Evolutionary conservation across 1,140 invertebrate species (phyloP).

Genomic region (Latrodectus geometricus): DNA sequence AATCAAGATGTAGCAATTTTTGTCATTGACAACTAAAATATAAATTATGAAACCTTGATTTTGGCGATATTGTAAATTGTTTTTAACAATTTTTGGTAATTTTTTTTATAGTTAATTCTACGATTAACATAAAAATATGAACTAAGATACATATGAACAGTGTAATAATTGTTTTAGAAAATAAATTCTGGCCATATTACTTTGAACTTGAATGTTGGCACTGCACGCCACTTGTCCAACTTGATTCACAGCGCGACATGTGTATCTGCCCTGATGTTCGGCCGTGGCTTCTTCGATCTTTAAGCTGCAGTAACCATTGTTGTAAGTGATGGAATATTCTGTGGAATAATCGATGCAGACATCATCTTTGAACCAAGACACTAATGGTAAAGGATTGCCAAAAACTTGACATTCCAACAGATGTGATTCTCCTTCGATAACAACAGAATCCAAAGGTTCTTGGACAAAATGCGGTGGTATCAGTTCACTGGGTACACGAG

Average conservation of each 20-base stretch:
- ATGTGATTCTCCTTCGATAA: constrained; percentile 76
- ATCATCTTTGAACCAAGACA: constrained; percentile 94
- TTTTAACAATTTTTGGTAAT: too few species aligned
- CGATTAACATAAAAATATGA: too few species aligned
- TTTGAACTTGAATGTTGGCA: constrained; percentile 69
- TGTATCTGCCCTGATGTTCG: constrained; percentile 76
- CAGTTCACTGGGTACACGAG: constrained; percentile 76
- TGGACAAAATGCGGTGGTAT: constrained; percentile 76
- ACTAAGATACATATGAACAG: too few species aligned
- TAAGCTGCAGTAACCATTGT: constrained; percentile 70
- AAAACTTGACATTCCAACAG: constrained; percentile 81
- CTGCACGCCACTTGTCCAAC: constrained; percentile 71
- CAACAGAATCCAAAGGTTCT: constrained; percentile 75
- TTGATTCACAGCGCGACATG: constrained; percentile 72
- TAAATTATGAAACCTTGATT: too few species aligned
- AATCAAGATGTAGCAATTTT: too few species aligned
- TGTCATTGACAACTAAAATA: too few species aligned
- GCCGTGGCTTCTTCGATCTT: constrained; percentile 74
- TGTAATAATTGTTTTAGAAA: too few species aligned
- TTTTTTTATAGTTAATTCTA: too few species aligned
- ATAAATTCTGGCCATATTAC: constrained; percentile 23
- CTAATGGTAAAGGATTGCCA: constrained; percentile 86
- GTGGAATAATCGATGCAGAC: constrained; percentile 81
- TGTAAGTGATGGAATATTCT: constrained; percentile 79
- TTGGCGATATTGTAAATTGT: too few species aligned